Base-by-base conservation (phyloP, 2,113 vertebrate species). In the Phrynosoma blainvillii region DNA sequence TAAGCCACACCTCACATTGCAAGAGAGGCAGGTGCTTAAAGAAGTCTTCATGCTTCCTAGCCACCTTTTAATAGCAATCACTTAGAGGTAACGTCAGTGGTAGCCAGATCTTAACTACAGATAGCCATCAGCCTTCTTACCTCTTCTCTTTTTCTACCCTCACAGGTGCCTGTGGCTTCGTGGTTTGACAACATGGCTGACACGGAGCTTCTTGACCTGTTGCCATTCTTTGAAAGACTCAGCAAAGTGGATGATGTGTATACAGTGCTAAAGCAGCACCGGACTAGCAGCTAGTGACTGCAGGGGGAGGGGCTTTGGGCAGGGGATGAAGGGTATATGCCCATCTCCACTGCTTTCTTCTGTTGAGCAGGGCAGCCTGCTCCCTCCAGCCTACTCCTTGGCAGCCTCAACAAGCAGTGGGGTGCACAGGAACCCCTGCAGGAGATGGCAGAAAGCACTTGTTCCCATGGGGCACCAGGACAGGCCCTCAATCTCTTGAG, bases 181-280 rank as follows among this genome's bases (percentile, higher is more conserved):
- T 99, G 99, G 99, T 99, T 99, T 36, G 98, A 99, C 73, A 98
- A 99, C 96, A 98, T 98, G 98, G 97, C 97, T 0, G 99, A 99
- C 97, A 99, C 98, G 0, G 99, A 99, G 93, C 98, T 99, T 84
- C 97, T 99, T 1, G 98, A 99, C 89, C 97, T 99, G 70, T 96
- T 99, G 93, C 99, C 99, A 2, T 98, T 99, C 96, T 99, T 99
- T 7, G 99, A 99, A 96, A 97, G 98, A 96, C 98, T 99, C 79
- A 99, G 98, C 96, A 97, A 97, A 70, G 98, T 97, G 94, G 98
- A 99, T 0, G 97, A 99, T 3, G 96, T 99, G 84, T 99, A 98
- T 68, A 97, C 97, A 84, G 95, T 98, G 92, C 98, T 99, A 91
- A 98, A 97, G 96, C 97, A 98, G 94, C 98, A 98, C 68, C 96